phyloP scores from a whole-genome alignment of 1,140 invertebrate genomes.

The Argopecten irradians region DNA sequence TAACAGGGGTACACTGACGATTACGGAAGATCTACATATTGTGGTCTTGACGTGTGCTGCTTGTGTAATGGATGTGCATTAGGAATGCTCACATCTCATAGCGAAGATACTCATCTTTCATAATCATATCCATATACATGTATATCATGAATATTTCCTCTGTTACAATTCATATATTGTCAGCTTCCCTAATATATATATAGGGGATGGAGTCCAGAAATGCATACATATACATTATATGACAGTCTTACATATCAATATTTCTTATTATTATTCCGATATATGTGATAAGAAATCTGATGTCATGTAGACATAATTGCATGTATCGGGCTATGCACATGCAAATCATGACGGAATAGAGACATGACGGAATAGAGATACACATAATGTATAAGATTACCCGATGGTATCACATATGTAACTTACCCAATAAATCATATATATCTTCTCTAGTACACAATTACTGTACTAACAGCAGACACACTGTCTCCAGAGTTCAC shows the following conservation, averaged over 20 bases:
- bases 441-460: background rate
- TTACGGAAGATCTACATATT: background rate
- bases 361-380: background rate
- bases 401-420: background rate
- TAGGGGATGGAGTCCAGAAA: no score
- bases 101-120: background rate
- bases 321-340: no score
- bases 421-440: background rate
- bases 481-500: background rate
- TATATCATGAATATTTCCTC: background rate
- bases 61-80: background rate
- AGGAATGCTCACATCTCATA: background rate
- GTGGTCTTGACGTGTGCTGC: background rate
- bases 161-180: no score
- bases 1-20: background rate
- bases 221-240: background rate
- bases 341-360: no score
- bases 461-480: background rate
- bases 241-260: background rate
- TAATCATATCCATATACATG: background rate
- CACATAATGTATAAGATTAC: background rate
- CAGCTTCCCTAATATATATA: no score
- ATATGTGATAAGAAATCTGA: background rate
- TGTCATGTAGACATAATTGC: background rate
- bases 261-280: no score